phyloP scores from a whole-genome alignment of 2,888 invertebrate genomes.

The Chrysodeixis includens region DNA sequence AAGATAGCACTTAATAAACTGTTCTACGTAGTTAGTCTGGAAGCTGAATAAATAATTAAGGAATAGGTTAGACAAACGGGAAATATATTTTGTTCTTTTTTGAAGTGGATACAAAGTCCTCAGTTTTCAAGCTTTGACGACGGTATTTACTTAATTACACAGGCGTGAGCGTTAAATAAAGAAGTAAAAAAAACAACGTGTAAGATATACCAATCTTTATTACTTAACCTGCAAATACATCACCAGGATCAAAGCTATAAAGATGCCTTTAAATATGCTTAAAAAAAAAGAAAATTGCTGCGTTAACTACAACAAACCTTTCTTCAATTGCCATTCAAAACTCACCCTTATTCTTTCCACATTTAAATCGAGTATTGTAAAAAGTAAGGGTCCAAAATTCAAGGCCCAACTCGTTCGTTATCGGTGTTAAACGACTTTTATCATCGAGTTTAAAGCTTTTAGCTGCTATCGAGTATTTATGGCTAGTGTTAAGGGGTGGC shows the following conservation, averaged over 20 bases:
- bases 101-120: too few relatives aligned
- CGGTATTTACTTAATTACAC: background rate
- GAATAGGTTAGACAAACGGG: background rate
- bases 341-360: slow-evolving; percentile 29
- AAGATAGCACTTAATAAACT: background rate
- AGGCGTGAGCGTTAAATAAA: background rate
- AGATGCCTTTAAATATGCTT: background rate
- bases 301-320: background rate
- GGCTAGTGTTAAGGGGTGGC: slow-evolving; percentile 10
- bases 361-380: slow-evolving; percentile 9
- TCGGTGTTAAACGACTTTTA: slow-evolving; percentile 50
- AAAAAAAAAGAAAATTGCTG: background rate
- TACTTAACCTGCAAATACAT: background rate
- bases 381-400: slow-evolving; percentile 35
- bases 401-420: slow-evolving; percentile 28
- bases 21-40: background rate
- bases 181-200: background rate
- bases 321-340: background rate
- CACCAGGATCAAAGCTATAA: background rate
- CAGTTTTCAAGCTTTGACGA: too few relatives aligned
- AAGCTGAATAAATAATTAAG: background rate
- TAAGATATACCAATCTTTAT: background rate
- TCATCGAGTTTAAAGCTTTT: slow-evolving; percentile 43
- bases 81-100: too few relatives aligned
- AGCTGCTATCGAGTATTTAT: slow-evolving; percentile 51